Evolutionary conservation across 2,113 vertebrate species (phyloP), one percentile per base, ranked within the genome.

Genomic region (Scomber scombrus): DNA sequence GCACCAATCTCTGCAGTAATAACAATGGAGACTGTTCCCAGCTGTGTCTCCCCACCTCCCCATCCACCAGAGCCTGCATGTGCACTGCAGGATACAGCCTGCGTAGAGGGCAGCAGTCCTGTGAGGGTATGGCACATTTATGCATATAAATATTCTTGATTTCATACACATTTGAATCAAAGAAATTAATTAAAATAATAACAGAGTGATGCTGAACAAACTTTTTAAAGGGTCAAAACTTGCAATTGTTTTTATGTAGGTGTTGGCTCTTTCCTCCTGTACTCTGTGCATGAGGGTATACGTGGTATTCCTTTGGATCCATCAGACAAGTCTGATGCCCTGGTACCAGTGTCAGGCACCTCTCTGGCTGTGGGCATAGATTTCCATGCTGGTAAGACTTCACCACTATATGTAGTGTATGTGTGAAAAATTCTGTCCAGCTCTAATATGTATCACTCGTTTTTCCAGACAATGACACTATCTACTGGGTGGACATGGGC

Each of bases 401-500:
- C 26, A 26, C 14, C 40, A 29, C n/a, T 26, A 15, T 61, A 8
- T 52, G 40, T 11, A n/a, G 5, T 40, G 13, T 12, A 18, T 55
- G 3, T 47, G 3, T 14, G 4, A 1, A 45, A 31, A 45, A 9
- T 2, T 65, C n/a, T 50, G 11, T 49, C 23, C 13, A 26, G 4
- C 54, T 81, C 23, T 50, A 12, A 46, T 6, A 8, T 76, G 40
- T 29, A 67, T 71, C 16, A 3, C 16, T 40, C 13, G 31, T 51
- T 34, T 55, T 51, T 60, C 56, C 91, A 99, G 98, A 98, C 74
- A 99, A 99, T 0, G 98, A 99, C 92, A 99, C 98, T 0, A 99
- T 99, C 74, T 99, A 99, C 91, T 99, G 98, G 98, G 98, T 99
- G 89, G 97, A 98, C 90, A 99, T 98, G 97, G 97, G 98, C 5